These are phyloP conservation scores for Willowsia nigromaculata DNA, from an alignment of 2,888 invertebrate genomes.

Conservation along the genomic window DNA sequence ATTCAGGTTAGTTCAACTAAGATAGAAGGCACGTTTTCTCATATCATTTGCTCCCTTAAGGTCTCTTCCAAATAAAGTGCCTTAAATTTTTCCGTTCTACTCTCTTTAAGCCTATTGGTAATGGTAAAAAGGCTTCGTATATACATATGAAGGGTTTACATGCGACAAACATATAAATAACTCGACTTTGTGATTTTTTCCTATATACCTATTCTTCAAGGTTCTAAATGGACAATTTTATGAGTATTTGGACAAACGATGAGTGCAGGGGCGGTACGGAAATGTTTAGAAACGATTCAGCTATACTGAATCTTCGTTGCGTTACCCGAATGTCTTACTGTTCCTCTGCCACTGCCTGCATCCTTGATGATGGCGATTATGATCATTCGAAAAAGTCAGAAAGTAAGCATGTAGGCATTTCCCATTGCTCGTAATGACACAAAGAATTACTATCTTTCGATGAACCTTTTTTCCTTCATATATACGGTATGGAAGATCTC, in stretches of 20 bases:
- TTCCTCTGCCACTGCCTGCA: background rate
- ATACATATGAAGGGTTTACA: background rate
- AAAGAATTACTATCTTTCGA: constrained; percentile 56
- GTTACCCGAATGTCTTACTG: background rate
- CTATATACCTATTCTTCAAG: constrained; percentile 2
- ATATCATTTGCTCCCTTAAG: background rate
- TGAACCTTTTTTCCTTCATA: background rate
- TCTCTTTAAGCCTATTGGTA: background rate
- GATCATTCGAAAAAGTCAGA: constrained; percentile 39
- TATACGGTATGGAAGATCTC: background rate
- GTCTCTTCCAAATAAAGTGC: background rate
- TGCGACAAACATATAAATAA: background rate
- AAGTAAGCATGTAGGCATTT: constrained; percentile 44
- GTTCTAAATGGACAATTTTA: constrained; percentile 52
- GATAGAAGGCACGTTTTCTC: background rate
- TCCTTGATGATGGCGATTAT: constrained; percentile 35
- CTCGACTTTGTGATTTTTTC: background rate
- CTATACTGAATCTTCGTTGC: background rate
- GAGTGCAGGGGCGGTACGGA: constrained; percentile 44
- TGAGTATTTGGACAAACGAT: constrained; percentile 56
- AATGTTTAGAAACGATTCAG: background rate
- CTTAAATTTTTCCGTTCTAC: background rate
- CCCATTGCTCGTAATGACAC: constrained; percentile 54
- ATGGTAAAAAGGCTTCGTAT: background rate
- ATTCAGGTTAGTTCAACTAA: constrained; percentile 60